Conservation (phyloP, 2,888 invertebrate genomes). For the Congeria kusceri region DNA sequence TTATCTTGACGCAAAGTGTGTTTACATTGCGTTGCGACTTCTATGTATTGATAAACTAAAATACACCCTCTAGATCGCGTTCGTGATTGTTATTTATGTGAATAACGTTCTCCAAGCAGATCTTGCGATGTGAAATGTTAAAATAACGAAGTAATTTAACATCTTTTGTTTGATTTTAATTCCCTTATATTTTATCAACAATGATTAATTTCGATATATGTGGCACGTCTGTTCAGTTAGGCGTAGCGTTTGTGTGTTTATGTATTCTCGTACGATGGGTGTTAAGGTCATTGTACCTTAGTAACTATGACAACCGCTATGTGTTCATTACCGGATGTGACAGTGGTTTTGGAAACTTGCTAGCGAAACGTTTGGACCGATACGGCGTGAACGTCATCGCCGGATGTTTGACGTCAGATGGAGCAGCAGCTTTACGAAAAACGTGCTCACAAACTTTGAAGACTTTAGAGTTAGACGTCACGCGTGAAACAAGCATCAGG, state of each 20-base stretch:
- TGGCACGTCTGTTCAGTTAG: neutral
- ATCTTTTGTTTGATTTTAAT: too few relatives aligned
- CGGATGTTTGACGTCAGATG: conserved; percentile 65
- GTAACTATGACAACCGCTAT: conserved; percentile 58
- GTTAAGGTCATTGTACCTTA: conserved; percentile 45
- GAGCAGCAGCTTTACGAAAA: conserved; percentile 50
- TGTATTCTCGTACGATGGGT: conserved; percentile 26
- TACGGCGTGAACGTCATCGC: conserved; percentile 70
- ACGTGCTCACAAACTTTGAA: conserved; percentile 52
- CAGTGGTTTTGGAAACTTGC: conserved; percentile 72
- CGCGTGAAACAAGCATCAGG: conserved; percentile 61
- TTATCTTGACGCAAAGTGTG: too few relatives aligned
- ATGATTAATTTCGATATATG: too few relatives aligned
- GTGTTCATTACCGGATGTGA: conserved; percentile 79
- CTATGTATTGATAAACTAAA: too few relatives aligned
- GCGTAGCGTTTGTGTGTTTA: neutral
- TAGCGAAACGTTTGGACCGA: conserved; percentile 68
- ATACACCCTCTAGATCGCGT: too few relatives aligned
- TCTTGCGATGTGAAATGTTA: too few relatives aligned
- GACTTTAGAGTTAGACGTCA: conserved; percentile 66
- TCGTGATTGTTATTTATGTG: too few relatives aligned
- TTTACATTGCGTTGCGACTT: too few relatives aligned
- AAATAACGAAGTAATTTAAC: too few relatives aligned
- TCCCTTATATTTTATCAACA: too few relatives aligned
- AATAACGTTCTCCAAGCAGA: too few relatives aligned